Percentiles rank a stretch among this genome's conserved stretches.
phyloP scores from a whole-genome alignment of 1,140 invertebrate genomes.

The Augochlora pura region DNA sequence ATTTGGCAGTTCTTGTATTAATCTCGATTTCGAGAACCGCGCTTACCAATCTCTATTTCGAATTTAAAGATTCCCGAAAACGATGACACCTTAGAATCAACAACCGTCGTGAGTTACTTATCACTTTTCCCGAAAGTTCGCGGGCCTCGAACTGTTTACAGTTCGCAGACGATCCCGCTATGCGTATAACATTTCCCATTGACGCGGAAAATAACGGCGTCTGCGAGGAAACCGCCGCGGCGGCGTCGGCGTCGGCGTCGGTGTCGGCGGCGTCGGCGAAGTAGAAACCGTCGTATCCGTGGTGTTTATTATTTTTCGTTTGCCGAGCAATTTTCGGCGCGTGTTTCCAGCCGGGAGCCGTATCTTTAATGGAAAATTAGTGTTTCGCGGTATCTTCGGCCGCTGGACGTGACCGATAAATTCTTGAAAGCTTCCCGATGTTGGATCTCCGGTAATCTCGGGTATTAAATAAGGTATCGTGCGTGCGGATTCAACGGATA shows the following conservation, averaged over 20 bases:
- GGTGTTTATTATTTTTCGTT: background rate
- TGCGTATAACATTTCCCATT: background rate
- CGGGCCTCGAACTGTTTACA: background rate
- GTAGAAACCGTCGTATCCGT: background rate
- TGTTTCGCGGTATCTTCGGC: constrained; percentile 12
- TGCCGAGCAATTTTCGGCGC: background rate
- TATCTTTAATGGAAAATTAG: constrained; percentile 36
- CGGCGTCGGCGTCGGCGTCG: background rate
- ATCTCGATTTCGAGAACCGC: no score
- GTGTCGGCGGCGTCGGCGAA: no score
- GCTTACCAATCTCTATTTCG: no score
- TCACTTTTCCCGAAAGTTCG: background rate
- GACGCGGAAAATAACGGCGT: background rate
- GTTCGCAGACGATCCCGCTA: background rate
- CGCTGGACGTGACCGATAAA: constrained; percentile 17
- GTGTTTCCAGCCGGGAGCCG: background rate
- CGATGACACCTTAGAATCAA: no score
- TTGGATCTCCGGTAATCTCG: constrained; percentile 6
- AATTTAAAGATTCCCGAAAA: no score
- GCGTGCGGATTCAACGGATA: background rate
- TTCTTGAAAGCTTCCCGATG: background rate
- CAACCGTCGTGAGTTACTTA: background rate
- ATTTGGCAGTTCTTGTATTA: no score
- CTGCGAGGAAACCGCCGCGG: background rate
- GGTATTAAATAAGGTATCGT: background rate